phyloP scores from a whole-genome alignment of 2,113 vertebrate genomes.

The Lutjanus erythropterus region DNA sequence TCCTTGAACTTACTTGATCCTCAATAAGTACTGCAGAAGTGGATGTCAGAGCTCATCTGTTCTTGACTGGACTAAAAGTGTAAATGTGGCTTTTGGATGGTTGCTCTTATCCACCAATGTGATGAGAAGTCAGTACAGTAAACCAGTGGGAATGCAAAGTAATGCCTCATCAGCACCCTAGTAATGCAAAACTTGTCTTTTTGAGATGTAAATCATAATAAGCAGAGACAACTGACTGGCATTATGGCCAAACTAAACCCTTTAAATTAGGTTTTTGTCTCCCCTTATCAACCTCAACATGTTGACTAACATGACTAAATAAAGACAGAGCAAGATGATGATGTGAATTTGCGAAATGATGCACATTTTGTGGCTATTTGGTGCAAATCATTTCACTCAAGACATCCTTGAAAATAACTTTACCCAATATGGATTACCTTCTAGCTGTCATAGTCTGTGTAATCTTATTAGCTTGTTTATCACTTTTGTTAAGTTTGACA shows the following conservation, averaged over 20 bases:
- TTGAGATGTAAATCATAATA: not conserved
- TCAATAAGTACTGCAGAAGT: not conserved
- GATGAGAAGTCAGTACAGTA: not conserved
- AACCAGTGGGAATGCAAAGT: not conserved
- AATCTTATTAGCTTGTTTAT: no score
- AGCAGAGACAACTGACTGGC: not conserved
- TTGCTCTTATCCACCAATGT: not conserved
- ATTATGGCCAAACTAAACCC: no score
- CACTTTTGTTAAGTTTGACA: no score
- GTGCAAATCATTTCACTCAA: not conserved
- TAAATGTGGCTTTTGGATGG: not conserved
- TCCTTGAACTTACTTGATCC: constrained; percentile 20
- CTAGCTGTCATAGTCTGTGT: no score
- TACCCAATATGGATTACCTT: no score
- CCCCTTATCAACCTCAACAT: not conserved
- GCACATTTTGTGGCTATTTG: not conserved
- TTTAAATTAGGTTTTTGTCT: no score
- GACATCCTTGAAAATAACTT: no score
- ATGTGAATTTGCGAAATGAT: not conserved
- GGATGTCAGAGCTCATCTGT: not conserved
- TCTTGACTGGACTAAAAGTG: not conserved
- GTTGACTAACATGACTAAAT: not conserved
- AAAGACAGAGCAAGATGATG: not conserved
- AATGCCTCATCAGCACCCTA: not conserved
- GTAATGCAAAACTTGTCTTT: not conserved